A percentile compares a stretch with the other conserved stretches of the same genome.
Evolutionary conservation across 2,113 vertebrate genomes (phyloP).

Genomic region (Lasiurus borealis): DNA sequence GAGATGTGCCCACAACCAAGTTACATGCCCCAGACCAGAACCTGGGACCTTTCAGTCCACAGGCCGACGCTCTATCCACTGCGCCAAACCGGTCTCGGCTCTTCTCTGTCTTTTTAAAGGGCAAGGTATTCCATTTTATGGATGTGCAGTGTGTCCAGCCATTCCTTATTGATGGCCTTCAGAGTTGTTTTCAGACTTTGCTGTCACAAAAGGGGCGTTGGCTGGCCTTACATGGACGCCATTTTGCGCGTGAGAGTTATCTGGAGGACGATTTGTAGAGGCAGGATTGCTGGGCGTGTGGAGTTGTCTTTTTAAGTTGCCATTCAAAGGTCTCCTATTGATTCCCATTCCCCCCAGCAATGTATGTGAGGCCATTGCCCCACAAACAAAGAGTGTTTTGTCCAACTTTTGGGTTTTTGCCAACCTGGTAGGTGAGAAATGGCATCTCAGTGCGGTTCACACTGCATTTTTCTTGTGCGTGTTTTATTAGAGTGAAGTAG

Average conservation of each 20-base stretch:
- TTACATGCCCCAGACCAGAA: too few species aligned
- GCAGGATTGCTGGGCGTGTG: neutral
- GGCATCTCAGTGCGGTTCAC: neutral
- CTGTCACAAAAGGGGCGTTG: neutral
- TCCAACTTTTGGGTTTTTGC: neutral
- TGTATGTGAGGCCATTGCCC: neutral
- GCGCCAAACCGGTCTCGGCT: too few species aligned
- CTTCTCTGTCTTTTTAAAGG: conserved; percentile 10
- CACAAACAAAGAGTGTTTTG: neutral
- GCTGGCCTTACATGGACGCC: neutral
- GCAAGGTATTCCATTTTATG: neutral
- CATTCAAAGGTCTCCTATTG: neutral
- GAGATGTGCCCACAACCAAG: too few species aligned
- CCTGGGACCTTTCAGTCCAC: too few species aligned
- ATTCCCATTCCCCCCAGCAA: neutral
- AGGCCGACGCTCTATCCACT: too few species aligned
- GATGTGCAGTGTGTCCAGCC: neutral
- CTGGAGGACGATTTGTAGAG: neutral
- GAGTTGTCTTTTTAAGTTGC: neutral
- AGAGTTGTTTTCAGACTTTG: neutral
- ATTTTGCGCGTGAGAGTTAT: neutral
- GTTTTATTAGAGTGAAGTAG: neutral
- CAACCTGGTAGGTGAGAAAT: neutral
- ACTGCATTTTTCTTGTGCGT: neutral
- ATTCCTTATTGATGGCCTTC: neutral